phyloP scores from a whole-genome alignment of 2,113 vertebrate genomes.

The Catagonus wagneri region DNA sequence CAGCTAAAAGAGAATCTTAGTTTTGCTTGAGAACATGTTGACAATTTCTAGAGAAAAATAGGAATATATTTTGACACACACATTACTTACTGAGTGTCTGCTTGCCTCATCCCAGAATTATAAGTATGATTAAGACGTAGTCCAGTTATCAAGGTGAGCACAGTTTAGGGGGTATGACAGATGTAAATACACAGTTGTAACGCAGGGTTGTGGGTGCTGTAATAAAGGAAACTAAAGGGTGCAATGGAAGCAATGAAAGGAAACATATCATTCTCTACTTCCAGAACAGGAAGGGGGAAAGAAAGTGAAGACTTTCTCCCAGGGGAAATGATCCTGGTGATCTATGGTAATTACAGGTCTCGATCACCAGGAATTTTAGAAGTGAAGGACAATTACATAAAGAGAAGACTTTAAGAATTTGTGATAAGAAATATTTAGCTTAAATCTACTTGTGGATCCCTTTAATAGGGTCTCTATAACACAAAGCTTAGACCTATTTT shows the following conservation, averaged over 20 bases:
- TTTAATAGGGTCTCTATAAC: conserved; percentile 30
- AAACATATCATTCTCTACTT: not conserved
- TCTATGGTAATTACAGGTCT: not conserved
- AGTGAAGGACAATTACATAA: not conserved
- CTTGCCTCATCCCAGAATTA: conserved; percentile 45
- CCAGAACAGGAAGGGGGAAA: not conserved
- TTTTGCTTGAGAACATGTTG: conserved; percentile 46
- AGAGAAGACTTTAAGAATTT: conserved; percentile 17
- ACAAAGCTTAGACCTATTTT: conserved; percentile 11
- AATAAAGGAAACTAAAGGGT: conserved; percentile 14
- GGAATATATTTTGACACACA: conserved; percentile 45
- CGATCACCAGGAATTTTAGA: not conserved
- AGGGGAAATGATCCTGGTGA: not conserved
- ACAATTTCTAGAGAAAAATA: conserved; percentile 57
- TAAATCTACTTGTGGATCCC: not conserved
- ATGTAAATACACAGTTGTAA: conserved; percentile 58
- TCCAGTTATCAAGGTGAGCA: not conserved
- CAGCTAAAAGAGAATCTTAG: conserved; percentile 8
- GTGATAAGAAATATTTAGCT: conserved; percentile 4
- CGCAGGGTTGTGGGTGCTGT: not conserved
- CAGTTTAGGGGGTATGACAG: conserved; percentile 21
- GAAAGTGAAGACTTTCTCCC: not conserved
- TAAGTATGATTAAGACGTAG: conserved; percentile 51
- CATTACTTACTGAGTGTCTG: conserved; percentile 56
- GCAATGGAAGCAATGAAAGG: not conserved